Base-by-base conservation (phyloP, 2,113 vertebrate species). In the Oncorhynchus mykiss region DNA sequence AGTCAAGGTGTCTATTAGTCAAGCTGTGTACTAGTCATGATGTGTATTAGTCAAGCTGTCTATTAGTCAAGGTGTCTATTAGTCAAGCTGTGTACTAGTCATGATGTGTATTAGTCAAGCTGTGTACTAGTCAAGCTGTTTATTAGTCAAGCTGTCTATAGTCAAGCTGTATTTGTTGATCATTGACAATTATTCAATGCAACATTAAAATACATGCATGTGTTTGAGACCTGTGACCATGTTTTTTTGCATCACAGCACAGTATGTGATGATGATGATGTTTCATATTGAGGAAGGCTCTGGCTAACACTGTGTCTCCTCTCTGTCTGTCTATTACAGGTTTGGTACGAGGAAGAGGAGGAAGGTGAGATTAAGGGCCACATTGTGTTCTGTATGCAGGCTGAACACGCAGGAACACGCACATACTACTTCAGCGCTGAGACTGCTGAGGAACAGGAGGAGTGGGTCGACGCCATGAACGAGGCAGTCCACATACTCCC, bases 351-450 rank as follows among this genome's bases (percentile, higher is more conserved):
- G 91, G 89, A 93, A 82, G 39, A 45, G 39, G 39, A 94, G 82
- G 88, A 92, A 74, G 92, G 93, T 82, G 83, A 85, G 39, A 66
- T 88, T 91, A 93, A 95, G 79, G 89, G 79, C 86, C 89, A 87
- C 76, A 89, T 91, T 92, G 93, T 94, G 85, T 93, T 97, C 90
- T 97, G 95, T 93, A 92, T 95, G 73, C 97, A 98, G 96, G 96
- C 94, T 0, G 96, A 97, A 88, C 97, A 99, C 39, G 93, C 95
- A 0, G 96, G 97, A 6, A 97, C 95, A 84, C 94, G 96, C 13
- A 98, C 96, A 0, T 99, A 98, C 82, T 98, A 96, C 94, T 97
- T 98, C 91, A 96, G 97, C 2, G 91, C 96, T 0, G 97, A 99
- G 87, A 95, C 94, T 89, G 91, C 88, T 1, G 94, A 96, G 76